Evolutionary conservation across 2,113 vertebrate genomes (phyloP).

Genomic region (Colistium nudipinnis): DNA sequence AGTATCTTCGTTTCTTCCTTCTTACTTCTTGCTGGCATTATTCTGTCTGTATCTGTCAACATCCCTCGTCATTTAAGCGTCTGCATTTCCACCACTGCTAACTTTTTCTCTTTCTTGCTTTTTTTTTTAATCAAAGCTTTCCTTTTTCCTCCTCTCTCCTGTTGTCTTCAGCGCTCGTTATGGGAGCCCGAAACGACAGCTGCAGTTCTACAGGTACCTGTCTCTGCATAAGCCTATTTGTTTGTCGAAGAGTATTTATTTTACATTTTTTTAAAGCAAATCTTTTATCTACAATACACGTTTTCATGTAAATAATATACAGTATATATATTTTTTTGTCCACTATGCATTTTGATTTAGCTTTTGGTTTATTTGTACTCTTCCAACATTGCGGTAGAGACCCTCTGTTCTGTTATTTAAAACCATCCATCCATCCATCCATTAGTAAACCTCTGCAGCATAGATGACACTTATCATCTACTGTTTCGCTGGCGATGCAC

Average conservation of each 20-base stretch:
- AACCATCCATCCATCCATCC: conserved; percentile 48
- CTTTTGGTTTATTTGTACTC: conserved; percentile 15
- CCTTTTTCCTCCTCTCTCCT: conserved; percentile 50
- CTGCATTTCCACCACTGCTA: conserved; percentile 21
- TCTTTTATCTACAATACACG: neutral
- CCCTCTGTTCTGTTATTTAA: conserved; percentile 63
- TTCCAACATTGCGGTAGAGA: conserved; percentile 45
- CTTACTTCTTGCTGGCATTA: neutral
- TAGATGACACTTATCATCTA: conserved; percentile 42
- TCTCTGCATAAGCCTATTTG: conserved; percentile 9
- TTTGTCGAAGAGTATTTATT: neutral
- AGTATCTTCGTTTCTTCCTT: conserved; percentile 1
- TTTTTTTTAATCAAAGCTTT: conserved; percentile 50
- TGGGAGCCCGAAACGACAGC: conserved; percentile 99
- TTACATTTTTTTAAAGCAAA: neutral
- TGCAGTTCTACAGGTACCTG: conserved; percentile 99
- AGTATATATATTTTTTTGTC: neutral
- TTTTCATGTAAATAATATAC: no score
- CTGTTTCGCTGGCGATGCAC: conserved; percentile 67
- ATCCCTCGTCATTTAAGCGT: neutral
- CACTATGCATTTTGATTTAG: neutral
- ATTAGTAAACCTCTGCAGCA: conserved; percentile 53
- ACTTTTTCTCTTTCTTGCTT: conserved; percentile 43
- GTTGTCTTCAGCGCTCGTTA: conserved; percentile 94
- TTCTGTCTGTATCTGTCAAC: neutral